Conservation (phyloP, 2,113 vertebrate species). For the Azemiops feae region DNA sequence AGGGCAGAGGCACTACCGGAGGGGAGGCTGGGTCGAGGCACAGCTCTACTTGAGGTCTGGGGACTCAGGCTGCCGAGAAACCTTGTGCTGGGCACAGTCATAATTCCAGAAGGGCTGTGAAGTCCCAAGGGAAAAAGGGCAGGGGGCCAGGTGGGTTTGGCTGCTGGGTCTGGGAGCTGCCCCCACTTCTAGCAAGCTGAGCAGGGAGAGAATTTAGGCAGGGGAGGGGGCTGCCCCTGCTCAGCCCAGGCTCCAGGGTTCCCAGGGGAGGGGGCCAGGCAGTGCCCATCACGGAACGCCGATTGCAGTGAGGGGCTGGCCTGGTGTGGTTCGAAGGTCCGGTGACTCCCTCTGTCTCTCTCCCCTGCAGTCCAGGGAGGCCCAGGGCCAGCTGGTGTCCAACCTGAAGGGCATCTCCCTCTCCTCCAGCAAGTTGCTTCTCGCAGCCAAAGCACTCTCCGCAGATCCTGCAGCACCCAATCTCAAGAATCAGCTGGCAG, state of each 20-base stretch:
- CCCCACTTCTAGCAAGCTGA: background rate
- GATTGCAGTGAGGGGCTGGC: background rate
- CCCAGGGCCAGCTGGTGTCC: conserved; percentile 90
- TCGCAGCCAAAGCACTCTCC: conserved; percentile 93
- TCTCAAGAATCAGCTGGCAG: conserved; percentile 95
- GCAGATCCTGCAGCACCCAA: conserved; percentile 90
- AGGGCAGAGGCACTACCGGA: background rate
- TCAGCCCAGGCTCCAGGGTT: background rate
- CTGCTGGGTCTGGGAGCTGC: too few relatives aligned
- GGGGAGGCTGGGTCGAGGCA: background rate
- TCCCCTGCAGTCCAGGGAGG: conserved; percentile 83
- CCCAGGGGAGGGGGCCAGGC: too few relatives aligned
- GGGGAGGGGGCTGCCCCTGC: background rate
- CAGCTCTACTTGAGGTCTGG: background rate
- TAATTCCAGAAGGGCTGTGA: background rate
- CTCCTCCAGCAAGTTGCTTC: conserved; percentile 94
- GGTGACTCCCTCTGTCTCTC: background rate
- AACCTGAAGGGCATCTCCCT: conserved; percentile 98
- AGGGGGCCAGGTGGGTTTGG: too few relatives aligned
- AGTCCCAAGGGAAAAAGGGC: background rate
- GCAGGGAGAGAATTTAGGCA: background rate
- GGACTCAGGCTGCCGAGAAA: background rate
- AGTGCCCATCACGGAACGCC: too few relatives aligned
- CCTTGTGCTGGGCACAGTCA: accelerated
- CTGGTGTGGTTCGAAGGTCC: background rate